A percentile compares a stretch with the other conserved stretches of the same genome.
These are phyloP conservation scores for Glaucidium brasilianum DNA, from an alignment of 2,113 vertebrate species.

Conservation along the genomic window DNA sequence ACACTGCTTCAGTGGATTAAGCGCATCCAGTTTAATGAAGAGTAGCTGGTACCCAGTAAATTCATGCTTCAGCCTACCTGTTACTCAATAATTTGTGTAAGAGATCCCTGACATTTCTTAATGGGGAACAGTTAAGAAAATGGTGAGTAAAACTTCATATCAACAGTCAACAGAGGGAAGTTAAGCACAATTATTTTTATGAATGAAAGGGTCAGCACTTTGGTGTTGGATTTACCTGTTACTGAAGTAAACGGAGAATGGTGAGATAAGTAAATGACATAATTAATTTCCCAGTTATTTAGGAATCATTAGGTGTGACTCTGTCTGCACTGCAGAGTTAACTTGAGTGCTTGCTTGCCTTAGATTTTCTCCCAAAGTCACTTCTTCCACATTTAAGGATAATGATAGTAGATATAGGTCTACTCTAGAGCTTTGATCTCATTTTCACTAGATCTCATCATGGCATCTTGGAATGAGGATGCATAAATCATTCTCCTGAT, in stretches of 20 bases:
- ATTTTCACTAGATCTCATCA: neutral
- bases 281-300: neutral
- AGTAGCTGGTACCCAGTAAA: neutral
- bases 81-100: neutral
- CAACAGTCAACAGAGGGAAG: neutral
- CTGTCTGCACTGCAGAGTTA: neutral
- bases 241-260: neutral
- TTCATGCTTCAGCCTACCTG: neutral
- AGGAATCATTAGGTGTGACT: neutral
- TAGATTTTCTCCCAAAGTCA: neutral
- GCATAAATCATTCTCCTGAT: neutral
- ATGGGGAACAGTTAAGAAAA: neutral
- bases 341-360: neutral
- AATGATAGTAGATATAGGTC: neutral
- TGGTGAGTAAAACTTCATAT: neutral
- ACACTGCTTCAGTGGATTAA: neutral
- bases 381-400: neutral
- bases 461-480: neutral
- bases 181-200: neutral
- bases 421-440: neutral
- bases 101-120: neutral
- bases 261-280: neutral
- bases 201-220: neutral
- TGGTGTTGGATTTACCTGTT: neutral
- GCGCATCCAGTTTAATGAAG: neutral